Evolutionary conservation across 2,113 vertebrate genomes (phyloP).

Genomic region (Synchiropus splendidus): DNA sequence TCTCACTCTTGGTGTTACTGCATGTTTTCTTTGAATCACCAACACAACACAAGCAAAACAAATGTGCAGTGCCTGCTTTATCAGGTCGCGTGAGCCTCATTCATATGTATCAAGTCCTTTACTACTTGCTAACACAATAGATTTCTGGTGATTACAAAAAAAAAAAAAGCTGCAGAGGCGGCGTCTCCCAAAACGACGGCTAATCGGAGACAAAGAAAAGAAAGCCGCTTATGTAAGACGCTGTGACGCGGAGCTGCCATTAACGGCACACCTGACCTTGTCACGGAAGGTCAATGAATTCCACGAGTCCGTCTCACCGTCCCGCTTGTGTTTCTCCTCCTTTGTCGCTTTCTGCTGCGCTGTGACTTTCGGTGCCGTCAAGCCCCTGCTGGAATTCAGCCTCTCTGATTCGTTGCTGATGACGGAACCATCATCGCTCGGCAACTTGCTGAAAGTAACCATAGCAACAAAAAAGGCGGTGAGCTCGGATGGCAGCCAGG

Average conservation of each 20-base stretch:
- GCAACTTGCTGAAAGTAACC: slow-evolving; percentile 92
- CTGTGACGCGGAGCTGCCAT: slow-evolving; percentile 1
- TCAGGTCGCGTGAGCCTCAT: slow-evolving; percentile 26
- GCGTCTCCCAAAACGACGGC: not conserved
- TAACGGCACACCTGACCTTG: slow-evolving; percentile 28
- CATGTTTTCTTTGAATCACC: too few species aligned
- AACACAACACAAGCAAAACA: too few species aligned
- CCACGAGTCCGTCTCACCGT: slow-evolving; percentile 67
- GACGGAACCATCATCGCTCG: slow-evolving; percentile 90
- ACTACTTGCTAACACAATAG: slow-evolving; percentile 45
- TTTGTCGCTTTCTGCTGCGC: slow-evolving; percentile 84
- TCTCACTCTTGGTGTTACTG: too few species aligned
- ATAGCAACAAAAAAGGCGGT: slow-evolving; percentile 88
- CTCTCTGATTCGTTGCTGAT: slow-evolving; percentile 91
- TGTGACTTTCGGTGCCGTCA: slow-evolving; percentile 75
- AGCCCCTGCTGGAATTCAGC: slow-evolving; percentile 75
- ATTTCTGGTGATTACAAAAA: slow-evolving; percentile 21
- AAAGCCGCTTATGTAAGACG: not conserved
- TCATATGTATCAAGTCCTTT: slow-evolving; percentile 48
- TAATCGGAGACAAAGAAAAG: too few species aligned
- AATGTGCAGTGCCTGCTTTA: too few species aligned
- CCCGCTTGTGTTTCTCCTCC: slow-evolving; percentile 81
- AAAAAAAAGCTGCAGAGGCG: slow-evolving; percentile 29
- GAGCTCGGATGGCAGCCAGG: slow-evolving; percentile 70
- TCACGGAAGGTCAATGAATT: slow-evolving; percentile 14